Conservation (phyloP, 2,113 vertebrate species). For the Leucoraja erinaceus region DNA sequence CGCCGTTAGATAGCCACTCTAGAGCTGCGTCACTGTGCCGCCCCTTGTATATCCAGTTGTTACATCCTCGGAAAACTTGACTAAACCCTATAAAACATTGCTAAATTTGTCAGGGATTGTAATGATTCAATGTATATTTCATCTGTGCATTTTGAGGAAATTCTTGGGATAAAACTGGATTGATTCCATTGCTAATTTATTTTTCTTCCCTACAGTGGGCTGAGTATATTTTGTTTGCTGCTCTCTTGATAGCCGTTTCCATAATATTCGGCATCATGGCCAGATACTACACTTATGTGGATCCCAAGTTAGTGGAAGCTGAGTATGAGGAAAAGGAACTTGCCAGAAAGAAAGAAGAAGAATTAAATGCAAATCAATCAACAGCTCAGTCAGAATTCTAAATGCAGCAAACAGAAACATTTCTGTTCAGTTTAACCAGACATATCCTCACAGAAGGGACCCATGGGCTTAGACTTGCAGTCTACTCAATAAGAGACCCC, state of each 20-base stretch:
- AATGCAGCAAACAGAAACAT: not conserved
- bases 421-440: not conserved
- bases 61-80: no score
- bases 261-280: conserved; percentile 84
- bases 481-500: not conserved
- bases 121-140: not conserved
- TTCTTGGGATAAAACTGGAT: not conserved
- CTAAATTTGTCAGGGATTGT: no score
- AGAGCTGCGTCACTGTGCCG: no score
- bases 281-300: conserved; percentile 79
- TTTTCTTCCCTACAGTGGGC: conserved; percentile 67
- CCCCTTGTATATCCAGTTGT: no score
- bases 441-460: not conserved
- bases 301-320: conserved; percentile 76
- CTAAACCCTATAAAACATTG: no score
- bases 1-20: no score
- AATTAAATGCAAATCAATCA: accelerated
- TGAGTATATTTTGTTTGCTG: conserved; percentile 85
- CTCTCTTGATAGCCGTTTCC: conserved; percentile 71
- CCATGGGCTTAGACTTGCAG: not conserved
- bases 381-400: not conserved
- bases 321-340: conserved; percentile 57
- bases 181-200: not conserved
- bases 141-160: not conserved
- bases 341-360: conserved; percentile 42